Base-by-base conservation (phyloP, 2,888 invertebrate genomes). In the Nephrocerus scutellatus region DNA sequence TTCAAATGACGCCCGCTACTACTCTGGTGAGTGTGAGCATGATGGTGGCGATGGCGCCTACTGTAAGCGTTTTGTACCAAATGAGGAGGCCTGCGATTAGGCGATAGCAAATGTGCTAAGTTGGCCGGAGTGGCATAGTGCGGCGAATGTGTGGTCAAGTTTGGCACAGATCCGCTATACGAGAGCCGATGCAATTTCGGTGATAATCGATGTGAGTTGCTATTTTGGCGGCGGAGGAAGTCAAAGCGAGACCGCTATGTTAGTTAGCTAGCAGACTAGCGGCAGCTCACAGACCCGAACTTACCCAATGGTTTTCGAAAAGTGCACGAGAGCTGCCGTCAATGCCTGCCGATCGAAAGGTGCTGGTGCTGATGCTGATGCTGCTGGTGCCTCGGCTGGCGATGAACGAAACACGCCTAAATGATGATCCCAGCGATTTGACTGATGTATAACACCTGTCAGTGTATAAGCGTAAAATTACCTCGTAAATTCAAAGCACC, bases 331-430 rank as follows among this genome's bases (percentile, higher is more conserved):
- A 33, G 70, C 70, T 5, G 70, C 70, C 57, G 74, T 53, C 61
- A 72, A 50, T 49, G 72, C 62, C 59, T 73, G 58, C 46, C 70
- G 49, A 59, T 72, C 69, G 58, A 74, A 46, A 64, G 72, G 50
- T 35, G 33, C 25, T 8, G 47, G 47, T 56, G 56, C 34, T 60
- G 70, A 60, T 41, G 57, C 53, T 4, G 53, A 37, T 55, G 65
- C 70, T 50, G 59, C 74, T 43, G 55, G 66, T 49, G 57, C 55
- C 34, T 66, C 64, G 9, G 59, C 62, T 1, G 73, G 72, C 20
- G 79, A 79, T 29, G 80, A 74, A 9, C 78, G 74, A 62, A 80
- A 81, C 12, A 81, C 73, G 28, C 80, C 81, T 33, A 80, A 73
- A 48, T 80, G 80, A 56, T 82, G 79, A 53, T 81, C 76, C 61